Evolutionary conservation across 1,140 invertebrate species (phyloP).

Genomic region (Telenomus remus): DNA sequence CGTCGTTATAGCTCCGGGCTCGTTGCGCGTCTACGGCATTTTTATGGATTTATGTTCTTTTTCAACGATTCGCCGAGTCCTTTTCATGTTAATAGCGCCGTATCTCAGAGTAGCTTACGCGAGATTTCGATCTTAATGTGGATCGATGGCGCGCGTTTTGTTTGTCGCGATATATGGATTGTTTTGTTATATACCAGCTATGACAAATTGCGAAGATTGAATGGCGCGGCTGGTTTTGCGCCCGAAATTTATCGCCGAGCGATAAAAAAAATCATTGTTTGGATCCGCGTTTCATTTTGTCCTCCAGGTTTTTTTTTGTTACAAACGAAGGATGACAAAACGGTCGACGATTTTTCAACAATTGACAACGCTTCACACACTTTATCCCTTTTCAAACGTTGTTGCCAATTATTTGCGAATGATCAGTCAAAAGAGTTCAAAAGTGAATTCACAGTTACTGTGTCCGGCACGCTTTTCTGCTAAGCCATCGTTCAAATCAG

Average conservation of each 20-base stretch:
- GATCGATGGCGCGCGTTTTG: conserved; percentile 33
- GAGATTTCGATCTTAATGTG: conserved; percentile 47
- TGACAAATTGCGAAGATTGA: conserved; percentile 17
- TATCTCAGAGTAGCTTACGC: conserved; percentile 44
- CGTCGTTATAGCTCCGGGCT: conserved; percentile 44
- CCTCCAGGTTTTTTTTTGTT: too few species aligned
- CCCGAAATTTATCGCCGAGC: conserved; percentile 1
- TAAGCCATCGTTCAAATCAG: not conserved
- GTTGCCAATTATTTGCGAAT: too few species aligned
- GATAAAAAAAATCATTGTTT: too few species aligned
- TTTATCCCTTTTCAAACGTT: too few species aligned
- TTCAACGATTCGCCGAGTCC: conserved; percentile 37
- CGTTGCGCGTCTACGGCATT: conserved; percentile 54
- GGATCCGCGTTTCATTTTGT: too few species aligned
- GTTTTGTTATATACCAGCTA: conserved; percentile 10
- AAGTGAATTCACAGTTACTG: too few species aligned
- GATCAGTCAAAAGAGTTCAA: too few species aligned
- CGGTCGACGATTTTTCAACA: too few species aligned
- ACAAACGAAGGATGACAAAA: too few species aligned
- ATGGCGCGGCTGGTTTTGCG: not conserved
- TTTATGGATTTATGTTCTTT: conserved; percentile 61
- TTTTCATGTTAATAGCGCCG: conserved; percentile 47
- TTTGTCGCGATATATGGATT: conserved; percentile 36
- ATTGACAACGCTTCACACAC: too few species aligned
- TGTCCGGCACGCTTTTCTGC: too few species aligned